phyloP scores from a whole-genome alignment of 2,888 invertebrate genomes.

The Sinhomidia bicolor region DNA sequence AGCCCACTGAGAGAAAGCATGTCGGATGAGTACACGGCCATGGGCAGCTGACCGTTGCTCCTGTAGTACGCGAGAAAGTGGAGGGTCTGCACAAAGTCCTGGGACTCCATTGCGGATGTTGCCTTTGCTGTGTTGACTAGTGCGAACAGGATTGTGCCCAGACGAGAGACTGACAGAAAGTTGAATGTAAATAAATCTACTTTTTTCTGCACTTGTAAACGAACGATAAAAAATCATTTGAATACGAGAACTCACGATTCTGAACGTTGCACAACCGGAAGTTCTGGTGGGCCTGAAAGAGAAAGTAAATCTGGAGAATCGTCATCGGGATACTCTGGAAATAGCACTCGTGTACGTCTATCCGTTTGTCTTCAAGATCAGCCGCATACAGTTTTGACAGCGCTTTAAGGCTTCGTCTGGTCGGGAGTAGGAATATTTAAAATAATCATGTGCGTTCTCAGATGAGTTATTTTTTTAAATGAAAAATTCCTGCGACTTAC shows the following conservation, averaged over 20 bases:
- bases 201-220: no score
- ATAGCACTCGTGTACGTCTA: background rate
- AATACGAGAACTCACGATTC: no score
- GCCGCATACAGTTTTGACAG: background rate
- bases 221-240: no score
- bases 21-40: background rate
- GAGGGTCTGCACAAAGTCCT: background rate
- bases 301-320: slow-evolving; percentile 23
- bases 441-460: no score
- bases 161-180: slow-evolving; percentile 12
- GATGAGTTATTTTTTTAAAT: background rate
- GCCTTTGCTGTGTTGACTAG: background rate
- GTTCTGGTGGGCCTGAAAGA: slow-evolving; percentile 8
- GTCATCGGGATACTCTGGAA: slow-evolving; percentile 37
- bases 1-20: background rate
- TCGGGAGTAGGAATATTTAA: background rate
- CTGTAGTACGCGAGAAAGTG: slow-evolving; percentile 41
- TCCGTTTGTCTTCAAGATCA: slow-evolving; percentile 1
- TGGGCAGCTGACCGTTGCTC: slow-evolving; percentile 12
- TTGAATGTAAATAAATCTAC: background rate
- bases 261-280: slow-evolving; percentile 41
- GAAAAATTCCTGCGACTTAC: background rate
- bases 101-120: background rate
- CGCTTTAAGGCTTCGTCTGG: background rate
- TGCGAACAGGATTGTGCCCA: background rate